phyloP scores from a whole-genome alignment of 2,888 invertebrate species.

The Yponomeuta malinellus region DNA sequence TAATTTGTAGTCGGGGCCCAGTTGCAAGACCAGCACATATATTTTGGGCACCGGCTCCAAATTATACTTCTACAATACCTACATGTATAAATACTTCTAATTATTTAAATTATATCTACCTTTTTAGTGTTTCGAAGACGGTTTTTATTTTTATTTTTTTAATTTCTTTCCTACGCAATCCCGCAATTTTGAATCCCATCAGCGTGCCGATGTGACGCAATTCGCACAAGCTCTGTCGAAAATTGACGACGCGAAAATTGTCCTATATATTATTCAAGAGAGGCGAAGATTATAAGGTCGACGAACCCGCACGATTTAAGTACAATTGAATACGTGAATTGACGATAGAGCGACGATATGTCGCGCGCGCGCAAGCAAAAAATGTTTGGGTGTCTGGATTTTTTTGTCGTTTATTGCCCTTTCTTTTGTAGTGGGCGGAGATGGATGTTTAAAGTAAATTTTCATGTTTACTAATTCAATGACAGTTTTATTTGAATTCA shows the following conservation, averaged over 20 bases:
- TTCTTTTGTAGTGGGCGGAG: neutral
- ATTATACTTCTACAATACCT: too few species aligned
- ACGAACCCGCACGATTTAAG: conserved; percentile 52
- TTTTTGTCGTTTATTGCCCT: neutral
- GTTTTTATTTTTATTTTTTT: neutral
- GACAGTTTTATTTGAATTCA: neutral
- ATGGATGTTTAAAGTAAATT: neutral
- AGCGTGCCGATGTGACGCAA: conserved; percentile 32
- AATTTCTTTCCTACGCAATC: too few species aligned
- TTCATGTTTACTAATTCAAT: neutral
- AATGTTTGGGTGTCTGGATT: neutral
- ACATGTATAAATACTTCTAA: too few species aligned
- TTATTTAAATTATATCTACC: too few species aligned
- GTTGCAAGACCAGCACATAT: too few species aligned
- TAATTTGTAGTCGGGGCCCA: too few species aligned
- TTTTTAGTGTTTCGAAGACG: too few species aligned
- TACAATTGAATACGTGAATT: conserved; percentile 36
- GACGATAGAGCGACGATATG: neutral
- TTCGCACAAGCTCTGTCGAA: conserved; percentile 30
- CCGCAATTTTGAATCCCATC: neutral
- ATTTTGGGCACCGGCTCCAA: too few species aligned
- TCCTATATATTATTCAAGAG: conserved; percentile 68
- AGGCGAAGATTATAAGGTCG: conserved; percentile 54
- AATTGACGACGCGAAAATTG: conserved; percentile 52
- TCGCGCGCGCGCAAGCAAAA: neutral